Evolutionary conservation across 1,140 invertebrate species (phyloP), one percentile per base, ranked within the genome.

Genomic region (Leptopilina clavipes): DNA sequence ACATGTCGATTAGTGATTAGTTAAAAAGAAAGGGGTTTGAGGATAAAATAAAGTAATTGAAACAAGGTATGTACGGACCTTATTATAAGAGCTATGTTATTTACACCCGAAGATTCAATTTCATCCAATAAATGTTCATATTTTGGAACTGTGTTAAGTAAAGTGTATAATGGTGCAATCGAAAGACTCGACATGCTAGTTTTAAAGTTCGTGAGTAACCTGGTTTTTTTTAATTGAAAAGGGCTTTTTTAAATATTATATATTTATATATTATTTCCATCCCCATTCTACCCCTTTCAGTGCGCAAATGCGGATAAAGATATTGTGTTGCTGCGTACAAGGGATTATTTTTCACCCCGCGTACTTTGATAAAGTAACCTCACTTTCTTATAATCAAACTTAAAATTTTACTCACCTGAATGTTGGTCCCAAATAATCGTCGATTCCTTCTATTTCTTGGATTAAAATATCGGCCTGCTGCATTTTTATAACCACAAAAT

Each of bases 401-500:
- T 48, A 48, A 6, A 19, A 40, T 12, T 3, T 45, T n/a, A 7
- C 6, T 75, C 90, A 96, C 90, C 95, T 93, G 86, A 97, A 97
- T 5, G 96, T 97, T 14, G 96, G 96, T 1, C 96, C 96, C 93
- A 96, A 95, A 85, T 97, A 97, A 89, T 97, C 96, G 85, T 97
- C 96, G 71, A 97, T 95, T 6, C 95, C 94, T 91, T 97, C 96
- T 78, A 97, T 97, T 89, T 97, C 96, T 91, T 97, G 93, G 11
- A 95, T 92, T 74, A 94, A 92, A 75, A 95, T 91, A 84, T 95
- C 94, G 84, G 93, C 88, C 76, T 91, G 89, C 44, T 90, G 88
- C 88, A 90, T 90, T 72, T 83, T 14, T 25, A 25, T 3, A 25
- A n/a, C n/a, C 18, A 19, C 7, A 19, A 54, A 10, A 40, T 40